Conservation (phyloP, 2,113 vertebrate species). For the Notechis scutatus region DNA sequence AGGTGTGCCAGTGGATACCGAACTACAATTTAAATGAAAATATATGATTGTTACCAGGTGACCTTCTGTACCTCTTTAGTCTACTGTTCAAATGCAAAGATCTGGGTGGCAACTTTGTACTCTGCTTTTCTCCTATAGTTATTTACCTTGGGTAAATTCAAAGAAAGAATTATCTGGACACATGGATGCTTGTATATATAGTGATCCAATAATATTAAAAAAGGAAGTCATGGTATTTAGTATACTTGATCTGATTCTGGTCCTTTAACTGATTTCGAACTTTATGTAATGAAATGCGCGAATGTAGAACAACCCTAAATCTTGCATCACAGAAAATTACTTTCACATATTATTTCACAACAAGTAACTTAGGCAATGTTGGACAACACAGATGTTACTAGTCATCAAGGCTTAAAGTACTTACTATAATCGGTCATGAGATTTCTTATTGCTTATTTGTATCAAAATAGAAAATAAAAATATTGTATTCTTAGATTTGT, state of each 20-base stretch:
- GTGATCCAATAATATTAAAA: background rate
- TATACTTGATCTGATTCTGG: background rate
- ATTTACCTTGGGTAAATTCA: background rate
- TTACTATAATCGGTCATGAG: background rate
- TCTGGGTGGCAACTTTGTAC: background rate
- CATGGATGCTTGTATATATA: background rate
- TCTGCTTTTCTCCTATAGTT: background rate
- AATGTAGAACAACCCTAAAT: background rate
- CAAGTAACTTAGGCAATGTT: background rate
- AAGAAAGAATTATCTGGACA: background rate
- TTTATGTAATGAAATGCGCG: background rate
- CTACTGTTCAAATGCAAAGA: background rate
- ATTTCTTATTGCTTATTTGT: background rate
- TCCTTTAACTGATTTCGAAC: background rate
- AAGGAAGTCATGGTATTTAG: background rate
- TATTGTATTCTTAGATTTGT: background rate
- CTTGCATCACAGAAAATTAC: background rate
- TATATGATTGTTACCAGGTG: background rate
- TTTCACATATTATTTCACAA: background rate
- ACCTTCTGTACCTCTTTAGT: background rate
- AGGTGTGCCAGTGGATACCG: background rate
- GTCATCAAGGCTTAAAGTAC: background rate
- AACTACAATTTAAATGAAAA: background rate
- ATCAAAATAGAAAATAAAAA: background rate
- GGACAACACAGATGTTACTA: background rate